Base-by-base conservation (phyloP, 2,797 vertebrate species). In the Malacoctenus gilli region DNA sequence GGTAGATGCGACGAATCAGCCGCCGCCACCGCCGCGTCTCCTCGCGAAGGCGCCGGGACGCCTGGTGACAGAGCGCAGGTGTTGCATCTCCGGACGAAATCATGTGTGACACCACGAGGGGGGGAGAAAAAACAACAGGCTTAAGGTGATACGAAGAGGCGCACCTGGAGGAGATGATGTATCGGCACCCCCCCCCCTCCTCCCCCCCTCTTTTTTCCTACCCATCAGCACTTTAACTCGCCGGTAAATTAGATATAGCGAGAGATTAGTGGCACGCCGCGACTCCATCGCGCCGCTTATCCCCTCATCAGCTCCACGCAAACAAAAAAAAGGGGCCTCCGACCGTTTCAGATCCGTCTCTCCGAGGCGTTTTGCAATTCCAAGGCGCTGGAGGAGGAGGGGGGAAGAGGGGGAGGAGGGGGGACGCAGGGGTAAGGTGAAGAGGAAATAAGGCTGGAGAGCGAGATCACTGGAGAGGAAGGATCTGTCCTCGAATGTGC, bases 261-360 rank as follows among this genome's bases (percentile, higher is more conserved):
- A 39, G 63, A 72, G 85, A 85, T 88, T 83, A 79, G 63, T 16
- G 59, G 53, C 68, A 68, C 52, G 49, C 34, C 47, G 42, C 3
- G 13, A 56, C 50, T 81, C 65, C 44, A 46, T 59, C 51, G 14
- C 63, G 13, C 28, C 50, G 51, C 77, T 83, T 80, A 85, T 88
- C 79, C 58, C 77, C 70, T 75, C 85, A 87, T 89, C 79, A 68
- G 48, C 63, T 82, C 51, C 21, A 15, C 50, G 64, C 62, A 82
- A 77, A 75, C 77, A 73, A 78, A 36, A 54, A 59, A 59, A 56
- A 67, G 46, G 60, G 57, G 60, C 51, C 66, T 44, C 25, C 1
- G 52, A 68, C 75, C 28, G 23, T 69, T 47, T 83, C 72, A 72
- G 61, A 72, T 80, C 62, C 38, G 23, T 51, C 71, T 60, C 43